A percentile compares a stretch with the other conserved stretches of the same genome.
phyloP scores from a whole-genome alignment of 2,888 invertebrate genomes.

The Trachelus iudaicus region DNA sequence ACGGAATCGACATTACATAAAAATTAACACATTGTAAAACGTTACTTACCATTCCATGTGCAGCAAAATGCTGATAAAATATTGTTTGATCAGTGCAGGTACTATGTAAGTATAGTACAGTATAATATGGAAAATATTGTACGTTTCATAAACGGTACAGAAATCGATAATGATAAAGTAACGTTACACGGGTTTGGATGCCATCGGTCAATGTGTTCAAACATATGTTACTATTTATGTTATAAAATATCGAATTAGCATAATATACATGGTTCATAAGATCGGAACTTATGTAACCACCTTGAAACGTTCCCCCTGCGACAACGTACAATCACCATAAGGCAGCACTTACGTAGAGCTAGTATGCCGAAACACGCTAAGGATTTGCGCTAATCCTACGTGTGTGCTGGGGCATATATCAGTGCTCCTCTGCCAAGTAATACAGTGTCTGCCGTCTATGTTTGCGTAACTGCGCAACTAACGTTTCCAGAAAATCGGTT shows the following conservation, averaged over 20 bases:
- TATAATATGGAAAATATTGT: neutral
- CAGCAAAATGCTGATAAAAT: neutral
- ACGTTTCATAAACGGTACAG: neutral
- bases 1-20: neutral
- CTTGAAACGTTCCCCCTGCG: neutral
- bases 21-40: neutral
- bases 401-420: slow-evolving; percentile 54
- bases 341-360: slow-evolving; percentile 45
- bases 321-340: slow-evolving; percentile 26
- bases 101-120: neutral
- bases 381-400: slow-evolving; percentile 50
- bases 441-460: neutral
- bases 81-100: neutral
- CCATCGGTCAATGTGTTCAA: neutral
- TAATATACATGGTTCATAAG: too few species aligned
- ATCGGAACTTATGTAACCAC: neutral
- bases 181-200: neutral
- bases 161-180: neutral
- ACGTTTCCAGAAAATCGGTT: too few species aligned
- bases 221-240: too few species aligned
- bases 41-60: neutral
- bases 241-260: too few species aligned
- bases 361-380: slow-evolving; percentile 49
- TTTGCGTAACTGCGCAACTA: neutral
- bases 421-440: slow-evolving; percentile 18